A percentile compares a stretch with the other conserved stretches of the same genome.
Evolutionary conservation across 2,888 invertebrate genomes (phyloP).

Genomic region (Hofmannophila pseudospretella): DNA sequence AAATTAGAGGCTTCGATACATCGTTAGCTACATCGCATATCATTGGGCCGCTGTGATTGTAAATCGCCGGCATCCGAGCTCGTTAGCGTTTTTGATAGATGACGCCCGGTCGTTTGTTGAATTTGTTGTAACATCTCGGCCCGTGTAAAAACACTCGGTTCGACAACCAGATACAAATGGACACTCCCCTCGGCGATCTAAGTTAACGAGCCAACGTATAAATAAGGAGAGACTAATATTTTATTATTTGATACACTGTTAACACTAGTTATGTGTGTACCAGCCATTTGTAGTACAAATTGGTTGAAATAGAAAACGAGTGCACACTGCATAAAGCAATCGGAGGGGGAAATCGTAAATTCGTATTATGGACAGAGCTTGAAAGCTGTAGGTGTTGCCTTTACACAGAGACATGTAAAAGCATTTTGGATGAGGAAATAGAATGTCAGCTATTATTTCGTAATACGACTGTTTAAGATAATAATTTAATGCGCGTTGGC

Average conservation of each 20-base stretch:
- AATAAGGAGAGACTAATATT: conserved; percentile 66
- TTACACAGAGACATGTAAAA: background rate
- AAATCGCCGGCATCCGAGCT: conserved; percentile 68
- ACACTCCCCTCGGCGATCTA: conserved; percentile 71
- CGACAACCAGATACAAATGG: conserved; percentile 72
- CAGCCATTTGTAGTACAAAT: conserved; percentile 8
- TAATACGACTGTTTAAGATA: conserved; percentile 30
- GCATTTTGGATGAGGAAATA: conserved; percentile 10
- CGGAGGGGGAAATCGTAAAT: conserved; percentile 7
- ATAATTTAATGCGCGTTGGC: conserved; percentile 48
- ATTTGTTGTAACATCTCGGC: conserved; percentile 67
- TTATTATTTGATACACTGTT: conserved; percentile 32
- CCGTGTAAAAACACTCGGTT: conserved; percentile 70
- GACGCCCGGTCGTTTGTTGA: conserved; percentile 71
- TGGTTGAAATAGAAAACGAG: conserved; percentile 11
- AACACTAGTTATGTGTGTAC: conserved; percentile 8
- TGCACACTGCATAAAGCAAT: conserved; percentile 9
- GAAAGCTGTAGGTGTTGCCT: conserved; percentile 3
- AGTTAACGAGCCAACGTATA: conserved; percentile 73
- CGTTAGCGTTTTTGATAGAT: conserved; percentile 77
- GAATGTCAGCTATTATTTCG: conserved; percentile 26
- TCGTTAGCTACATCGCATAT: conserved; percentile 62
- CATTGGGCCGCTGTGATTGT: conserved; percentile 63
- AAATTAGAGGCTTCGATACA: conserved; percentile 42
- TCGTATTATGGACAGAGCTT: conserved; percentile 1